Conservation (phyloP, 2,888 invertebrate genomes). For the Incurvaria masculella region DNA sequence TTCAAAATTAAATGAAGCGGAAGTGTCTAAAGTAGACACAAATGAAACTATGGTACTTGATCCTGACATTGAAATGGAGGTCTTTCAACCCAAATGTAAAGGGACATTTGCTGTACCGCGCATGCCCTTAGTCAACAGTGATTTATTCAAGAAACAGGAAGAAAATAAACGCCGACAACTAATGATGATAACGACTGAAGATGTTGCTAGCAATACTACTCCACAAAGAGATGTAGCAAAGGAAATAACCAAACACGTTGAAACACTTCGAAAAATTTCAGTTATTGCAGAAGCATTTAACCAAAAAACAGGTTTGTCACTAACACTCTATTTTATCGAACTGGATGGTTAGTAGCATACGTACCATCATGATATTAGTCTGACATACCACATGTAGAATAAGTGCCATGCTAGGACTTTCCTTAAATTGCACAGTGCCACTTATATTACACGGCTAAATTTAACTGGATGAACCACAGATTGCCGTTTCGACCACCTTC, state of each 20-base stretch:
- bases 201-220: slow-evolving; percentile 33
- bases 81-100: slow-evolving; percentile 12
- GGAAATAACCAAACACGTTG: slow-evolving; percentile 37
- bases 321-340: no score
- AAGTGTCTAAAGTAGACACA: no score
- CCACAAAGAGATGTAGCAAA: slow-evolving; percentile 36
- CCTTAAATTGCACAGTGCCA: not conserved
- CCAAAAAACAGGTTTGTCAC: slow-evolving; percentile 37
- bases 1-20: slow-evolving; percentile 4
- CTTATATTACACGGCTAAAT: not conserved
- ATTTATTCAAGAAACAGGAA: slow-evolving; percentile 29
- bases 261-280: slow-evolving; percentile 40
- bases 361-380: no score
- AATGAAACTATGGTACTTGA: slow-evolving; percentile 13
- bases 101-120: slow-evolving; percentile 33
- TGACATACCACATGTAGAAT: not conserved
- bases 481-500: no score
- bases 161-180: slow-evolving; percentile 16
- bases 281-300: slow-evolving; percentile 50
- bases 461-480: no score
- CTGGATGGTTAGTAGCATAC: no score
- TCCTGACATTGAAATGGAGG: slow-evolving; percentile 15
- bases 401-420: not conserved
- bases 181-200: slow-evolving; percentile 23
- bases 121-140: slow-evolving; percentile 41